Conservation (phyloP, 2,797 vertebrate genomes). For the Crocodylus rhombifer region DNA sequence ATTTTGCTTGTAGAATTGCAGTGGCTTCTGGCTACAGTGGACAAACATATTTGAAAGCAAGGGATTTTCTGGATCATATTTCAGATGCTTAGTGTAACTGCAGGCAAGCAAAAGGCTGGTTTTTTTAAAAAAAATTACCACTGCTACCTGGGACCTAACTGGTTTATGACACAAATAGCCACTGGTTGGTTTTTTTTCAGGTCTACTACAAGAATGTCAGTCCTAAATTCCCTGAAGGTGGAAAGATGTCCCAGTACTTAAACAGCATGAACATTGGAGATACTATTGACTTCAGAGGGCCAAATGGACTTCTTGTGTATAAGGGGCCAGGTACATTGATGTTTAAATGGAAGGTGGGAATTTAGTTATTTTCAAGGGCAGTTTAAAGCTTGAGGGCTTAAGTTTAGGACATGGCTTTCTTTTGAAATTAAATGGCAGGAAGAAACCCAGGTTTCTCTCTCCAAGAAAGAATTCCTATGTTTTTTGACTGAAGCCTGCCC, state of each 20-base stretch:
- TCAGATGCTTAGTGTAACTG: background rate
- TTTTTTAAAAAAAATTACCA: rapidly evolving
- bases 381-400: background rate
- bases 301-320: conserved; percentile 90
- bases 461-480: background rate
- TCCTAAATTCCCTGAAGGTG: conserved; percentile 89
- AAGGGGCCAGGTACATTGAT: conserved; percentile 82
- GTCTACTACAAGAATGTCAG: conserved; percentile 91
- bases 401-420: background rate
- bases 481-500: background rate
- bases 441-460: background rate
- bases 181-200: conserved; percentile 72
- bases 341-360: background rate
- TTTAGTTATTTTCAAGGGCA: background rate
- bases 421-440: background rate
- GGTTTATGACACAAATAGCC: background rate
- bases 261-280: conserved; percentile 89
- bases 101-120: background rate
- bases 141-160: background rate
- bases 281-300: conserved; percentile 90
- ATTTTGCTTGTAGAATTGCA: background rate
- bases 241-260: conserved; percentile 94
- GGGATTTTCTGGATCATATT: background rate
- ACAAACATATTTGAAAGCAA: background rate
- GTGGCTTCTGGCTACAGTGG: background rate